Evolutionary conservation across 2,888 invertebrate genomes (phyloP).

Genomic region (Embidobia sp.): DNA sequence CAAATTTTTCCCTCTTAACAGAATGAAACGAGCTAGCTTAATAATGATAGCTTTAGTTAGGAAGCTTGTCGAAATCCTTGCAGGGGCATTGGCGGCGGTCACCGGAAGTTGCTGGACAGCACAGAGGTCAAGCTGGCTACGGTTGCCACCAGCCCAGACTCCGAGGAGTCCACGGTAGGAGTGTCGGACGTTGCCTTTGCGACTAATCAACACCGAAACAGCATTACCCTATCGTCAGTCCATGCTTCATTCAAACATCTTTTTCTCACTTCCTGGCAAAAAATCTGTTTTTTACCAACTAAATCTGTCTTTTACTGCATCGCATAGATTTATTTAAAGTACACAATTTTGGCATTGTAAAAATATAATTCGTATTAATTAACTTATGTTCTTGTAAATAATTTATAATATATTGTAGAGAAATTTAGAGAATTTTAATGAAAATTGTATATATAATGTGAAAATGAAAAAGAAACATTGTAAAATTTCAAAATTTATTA

Average conservation of each 20-base stretch:
- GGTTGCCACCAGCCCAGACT: conserved; percentile 83
- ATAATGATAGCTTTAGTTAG: conserved; percentile 56
- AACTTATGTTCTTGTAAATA: no score
- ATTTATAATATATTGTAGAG: no score
- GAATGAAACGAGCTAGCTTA: conserved; percentile 9
- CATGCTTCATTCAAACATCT: conserved; percentile 70
- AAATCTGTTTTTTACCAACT: conserved; percentile 37
- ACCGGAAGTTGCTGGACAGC: conserved; percentile 82
- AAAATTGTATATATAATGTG: no score
- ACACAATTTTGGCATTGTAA: no score
- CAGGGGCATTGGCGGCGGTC: conserved; percentile 82
- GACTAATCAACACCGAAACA: conserved; percentile 82
- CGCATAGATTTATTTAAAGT: no score
- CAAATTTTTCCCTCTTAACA: not conserved
- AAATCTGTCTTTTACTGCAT: no score
- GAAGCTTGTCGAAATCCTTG: conserved; percentile 73
- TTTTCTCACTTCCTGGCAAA: conserved; percentile 7
- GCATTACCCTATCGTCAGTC: conserved; percentile 84
- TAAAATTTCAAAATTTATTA: no score
- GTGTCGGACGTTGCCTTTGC: conserved; percentile 77
- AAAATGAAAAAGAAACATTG: no score
- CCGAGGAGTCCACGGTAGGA: conserved; percentile 81
- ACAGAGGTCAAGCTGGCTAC: conserved; percentile 83
- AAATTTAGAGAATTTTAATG: no score
- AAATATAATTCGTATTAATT: no score